Percentiles rank a stretch among this genome's conserved stretches.
phyloP scores from a whole-genome alignment of 2,888 invertebrate genomes.

The Drosophila macrospina region DNA sequence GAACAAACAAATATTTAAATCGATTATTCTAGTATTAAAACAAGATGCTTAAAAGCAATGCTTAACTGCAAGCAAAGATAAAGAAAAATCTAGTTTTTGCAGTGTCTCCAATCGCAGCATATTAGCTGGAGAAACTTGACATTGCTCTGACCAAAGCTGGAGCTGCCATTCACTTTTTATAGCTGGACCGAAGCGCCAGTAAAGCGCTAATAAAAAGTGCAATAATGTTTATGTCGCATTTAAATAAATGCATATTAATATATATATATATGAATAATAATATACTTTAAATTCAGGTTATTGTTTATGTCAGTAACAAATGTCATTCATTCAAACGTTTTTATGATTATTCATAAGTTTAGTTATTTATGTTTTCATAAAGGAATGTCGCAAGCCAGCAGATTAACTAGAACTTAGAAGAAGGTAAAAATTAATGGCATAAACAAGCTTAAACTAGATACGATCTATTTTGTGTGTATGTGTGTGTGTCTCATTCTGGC shows the following conservation, averaged over 20 bases:
- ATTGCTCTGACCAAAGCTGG: slow-evolving; percentile 66
- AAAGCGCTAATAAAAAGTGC: slow-evolving; percentile 22
- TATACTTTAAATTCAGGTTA: slow-evolving; percentile 41
- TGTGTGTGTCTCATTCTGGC: neutral
- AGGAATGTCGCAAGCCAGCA: slow-evolving; percentile 11
- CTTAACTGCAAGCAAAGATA: neutral
- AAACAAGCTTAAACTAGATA: slow-evolving; percentile 8
- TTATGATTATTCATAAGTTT: slow-evolving; percentile 19
- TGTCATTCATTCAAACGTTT: slow-evolving; percentile 34
- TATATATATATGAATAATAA: slow-evolving; percentile 42
- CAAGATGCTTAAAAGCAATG: slow-evolving; percentile 15
- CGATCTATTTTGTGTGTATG: neutral
- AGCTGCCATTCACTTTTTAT: slow-evolving; percentile 72
- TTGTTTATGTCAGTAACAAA: slow-evolving; percentile 27
- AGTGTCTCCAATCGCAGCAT: slow-evolving; percentile 10
- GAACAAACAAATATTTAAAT: neutral
- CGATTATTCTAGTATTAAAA: neutral
- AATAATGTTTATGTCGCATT: slow-evolving; percentile 44
- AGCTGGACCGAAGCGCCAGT: slow-evolving; percentile 28
- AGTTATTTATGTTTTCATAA: neutral
- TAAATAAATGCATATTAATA: slow-evolving; percentile 58
- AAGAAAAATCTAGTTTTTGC: slow-evolving; percentile 44
- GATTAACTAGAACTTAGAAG: neutral
- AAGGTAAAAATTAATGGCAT: slow-evolving; percentile 5
- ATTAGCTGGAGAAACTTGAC: slow-evolving; percentile 67